Evolutionary conservation across 2,113 vertebrate genomes (phyloP).

Genomic region (Bubo blakistoni): DNA sequence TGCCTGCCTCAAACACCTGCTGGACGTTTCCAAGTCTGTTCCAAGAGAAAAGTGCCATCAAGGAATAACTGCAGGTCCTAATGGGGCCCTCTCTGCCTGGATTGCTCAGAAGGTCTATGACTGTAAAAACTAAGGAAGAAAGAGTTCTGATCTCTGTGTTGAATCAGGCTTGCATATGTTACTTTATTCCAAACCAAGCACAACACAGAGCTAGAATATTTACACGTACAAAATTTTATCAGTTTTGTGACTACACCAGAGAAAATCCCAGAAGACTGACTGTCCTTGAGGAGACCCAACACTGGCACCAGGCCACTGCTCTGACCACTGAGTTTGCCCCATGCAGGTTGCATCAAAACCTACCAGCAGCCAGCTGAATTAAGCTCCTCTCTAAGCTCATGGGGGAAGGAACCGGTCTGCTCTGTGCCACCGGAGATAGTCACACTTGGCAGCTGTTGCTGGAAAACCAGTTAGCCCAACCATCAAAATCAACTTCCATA

Average conservation of each 20-base stretch:
- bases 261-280: background rate
- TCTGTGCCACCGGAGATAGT: background rate
- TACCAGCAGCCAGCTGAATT: background rate
- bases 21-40: background rate
- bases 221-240: background rate
- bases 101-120: background rate
- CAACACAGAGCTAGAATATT: background rate
- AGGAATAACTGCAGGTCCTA: background rate
- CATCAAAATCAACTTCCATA: rapidly evolving
- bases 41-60: background rate
- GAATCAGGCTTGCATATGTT: background rate
- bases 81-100: background rate
- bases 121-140: background rate
- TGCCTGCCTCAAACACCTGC: background rate
- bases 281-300: background rate
- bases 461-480: background rate
- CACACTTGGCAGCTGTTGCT: background rate
- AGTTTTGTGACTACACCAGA: background rate
- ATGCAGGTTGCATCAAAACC: background rate
- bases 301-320: background rate
- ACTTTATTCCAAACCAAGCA: background rate
- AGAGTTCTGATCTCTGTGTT: background rate
- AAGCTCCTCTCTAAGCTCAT: background rate
- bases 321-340: background rate
- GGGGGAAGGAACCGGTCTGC: background rate